These are phyloP conservation scores for Pocillopora meandrina DNA, from an alignment of 92 coral and sea anemone genomes.

Conservation along the genomic window DNA sequence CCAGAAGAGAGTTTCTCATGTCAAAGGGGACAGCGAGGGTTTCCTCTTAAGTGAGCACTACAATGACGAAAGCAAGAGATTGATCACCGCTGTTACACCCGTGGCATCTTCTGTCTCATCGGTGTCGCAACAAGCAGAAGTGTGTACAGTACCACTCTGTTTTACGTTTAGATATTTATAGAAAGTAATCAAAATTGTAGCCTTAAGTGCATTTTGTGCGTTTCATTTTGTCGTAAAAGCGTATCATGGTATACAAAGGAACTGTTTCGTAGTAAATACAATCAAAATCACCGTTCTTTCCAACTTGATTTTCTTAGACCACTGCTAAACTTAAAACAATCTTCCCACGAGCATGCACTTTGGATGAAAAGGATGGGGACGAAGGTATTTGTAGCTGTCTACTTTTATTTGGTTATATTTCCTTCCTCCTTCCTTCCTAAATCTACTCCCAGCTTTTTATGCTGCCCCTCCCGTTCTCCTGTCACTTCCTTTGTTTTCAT, in stretches of 20 bases:
- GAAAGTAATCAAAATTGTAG: too few relatives aligned
- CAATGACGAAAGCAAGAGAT: slow-evolving; percentile 21
- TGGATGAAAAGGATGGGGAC: not conserved
- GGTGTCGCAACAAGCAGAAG: not conserved
- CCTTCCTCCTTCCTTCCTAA: not conserved
- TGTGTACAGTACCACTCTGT: not conserved
- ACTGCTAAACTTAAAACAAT: too few relatives aligned
- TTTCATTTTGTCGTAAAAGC: too few relatives aligned
- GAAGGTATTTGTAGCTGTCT: not conserved
- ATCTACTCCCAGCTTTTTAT: not conserved
- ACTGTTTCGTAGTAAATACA: too few relatives aligned
- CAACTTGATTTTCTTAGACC: too few relatives aligned
- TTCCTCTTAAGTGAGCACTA: not conserved
- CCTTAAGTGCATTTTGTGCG: too few relatives aligned
- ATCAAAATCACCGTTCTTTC: too few relatives aligned
- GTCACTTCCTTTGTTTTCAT: too few relatives aligned
- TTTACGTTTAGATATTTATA: too few relatives aligned
- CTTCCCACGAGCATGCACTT: too few relatives aligned
- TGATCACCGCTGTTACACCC: slow-evolving; percentile 66
- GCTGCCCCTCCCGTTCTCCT: not conserved
- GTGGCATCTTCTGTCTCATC: not conserved
- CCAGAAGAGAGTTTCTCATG: slow-evolving; percentile 35
- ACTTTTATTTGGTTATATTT: not conserved
- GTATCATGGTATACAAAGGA: too few relatives aligned
- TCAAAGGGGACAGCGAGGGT: slow-evolving; percentile 3